These are phyloP conservation scores for Megaceryle maxima DNA, from an alignment of 2,113 vertebrate genomes.

Conservation along the genomic window DNA sequence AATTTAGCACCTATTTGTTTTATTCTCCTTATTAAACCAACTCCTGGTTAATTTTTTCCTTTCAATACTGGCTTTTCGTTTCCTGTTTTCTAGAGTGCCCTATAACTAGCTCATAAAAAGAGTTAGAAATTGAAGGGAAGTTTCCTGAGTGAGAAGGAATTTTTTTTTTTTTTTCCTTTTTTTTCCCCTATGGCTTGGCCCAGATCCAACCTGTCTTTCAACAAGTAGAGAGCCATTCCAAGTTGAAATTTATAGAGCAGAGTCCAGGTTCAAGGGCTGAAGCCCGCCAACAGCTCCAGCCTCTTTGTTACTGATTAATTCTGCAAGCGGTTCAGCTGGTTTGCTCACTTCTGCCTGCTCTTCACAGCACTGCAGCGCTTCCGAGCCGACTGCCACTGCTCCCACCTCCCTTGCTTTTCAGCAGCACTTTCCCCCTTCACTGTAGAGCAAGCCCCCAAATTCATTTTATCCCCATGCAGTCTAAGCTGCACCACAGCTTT, in stretches of 20 bases:
- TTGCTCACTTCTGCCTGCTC: constrained; percentile 50
- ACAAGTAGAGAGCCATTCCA: constrained; percentile 71
- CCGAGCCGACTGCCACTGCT: not conserved
- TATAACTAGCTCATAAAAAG: constrained; percentile 71
- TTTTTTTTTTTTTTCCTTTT: not conserved
- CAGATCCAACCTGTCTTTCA: constrained; percentile 70
- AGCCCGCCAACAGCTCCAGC: constrained; percentile 67
- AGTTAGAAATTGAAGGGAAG: constrained; percentile 63
- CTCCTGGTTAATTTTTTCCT: not conserved
- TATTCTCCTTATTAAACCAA: constrained; percentile 43
- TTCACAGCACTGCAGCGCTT: not conserved
- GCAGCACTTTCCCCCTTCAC: not conserved
- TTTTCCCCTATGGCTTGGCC: constrained; percentile 55
- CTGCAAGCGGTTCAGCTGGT: constrained; percentile 70
- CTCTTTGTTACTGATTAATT: constrained; percentile 77
- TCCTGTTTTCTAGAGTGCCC: not conserved
- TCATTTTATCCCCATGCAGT: constrained; percentile 38
- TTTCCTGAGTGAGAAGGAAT: constrained; percentile 67
- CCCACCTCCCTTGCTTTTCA: not conserved
- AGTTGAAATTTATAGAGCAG: constrained; percentile 80
- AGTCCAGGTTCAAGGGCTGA: constrained; percentile 82
- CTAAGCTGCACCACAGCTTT: not conserved
- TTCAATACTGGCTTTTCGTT: not conserved
- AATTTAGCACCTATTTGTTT: constrained; percentile 58
- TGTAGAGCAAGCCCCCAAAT: not conserved